Base-by-base conservation (phyloP, 2,888 invertebrate species). In the Phytoseiulus persimilis region DNA sequence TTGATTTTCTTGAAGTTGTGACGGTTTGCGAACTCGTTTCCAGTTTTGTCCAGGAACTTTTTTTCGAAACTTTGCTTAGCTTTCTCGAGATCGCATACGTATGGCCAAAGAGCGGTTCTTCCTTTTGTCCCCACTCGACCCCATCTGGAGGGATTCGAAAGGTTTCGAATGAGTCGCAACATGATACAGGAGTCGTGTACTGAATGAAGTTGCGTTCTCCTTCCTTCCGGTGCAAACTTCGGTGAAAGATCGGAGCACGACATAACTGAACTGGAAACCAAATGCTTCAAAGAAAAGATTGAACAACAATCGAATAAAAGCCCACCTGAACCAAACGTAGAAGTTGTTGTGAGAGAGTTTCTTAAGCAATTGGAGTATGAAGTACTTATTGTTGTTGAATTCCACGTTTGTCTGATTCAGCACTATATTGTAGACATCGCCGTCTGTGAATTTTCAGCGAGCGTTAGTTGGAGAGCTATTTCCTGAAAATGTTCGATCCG, bases 341-440 rank as follows among this genome's bases (percentile, higher is more conserved):
- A 92, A 94, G 0, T 91, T 65, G 65, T 92, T 92, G 83, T 91
- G 91, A 31, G 90, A 91, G 90, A 93, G 92, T 39, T 93, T 93
- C 91, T 93, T 92, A 83, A 94, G 91, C 90, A 94, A 91, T 91
- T 94, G 94, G 89, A 94, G 92, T 83, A 94, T 90, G 92, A 93
- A 94, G 91, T 92, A 94, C 91, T 94, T 94, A 92, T 94, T 94
- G 92, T 94, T 94, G 92, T 94, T 94, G 91, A 93, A 92, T 33
- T 92, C 92, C 28, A 94, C 91, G 91, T 93, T 93, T 0, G 94
- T 94, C 93, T 94, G 92, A 91, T 94, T 94, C 28, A 94, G 92
- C 93, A 94, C 93, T 90, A 92, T 93, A 91, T 94, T 93, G 92
- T 93, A 94, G 46, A 93, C 91, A 90, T 92, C 92, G 45, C 92